Evolutionary conservation across 2,888 invertebrate genomes (phyloP), one percentile per base, ranked within the genome.

Genomic region (Horisme vitalbata): DNA sequence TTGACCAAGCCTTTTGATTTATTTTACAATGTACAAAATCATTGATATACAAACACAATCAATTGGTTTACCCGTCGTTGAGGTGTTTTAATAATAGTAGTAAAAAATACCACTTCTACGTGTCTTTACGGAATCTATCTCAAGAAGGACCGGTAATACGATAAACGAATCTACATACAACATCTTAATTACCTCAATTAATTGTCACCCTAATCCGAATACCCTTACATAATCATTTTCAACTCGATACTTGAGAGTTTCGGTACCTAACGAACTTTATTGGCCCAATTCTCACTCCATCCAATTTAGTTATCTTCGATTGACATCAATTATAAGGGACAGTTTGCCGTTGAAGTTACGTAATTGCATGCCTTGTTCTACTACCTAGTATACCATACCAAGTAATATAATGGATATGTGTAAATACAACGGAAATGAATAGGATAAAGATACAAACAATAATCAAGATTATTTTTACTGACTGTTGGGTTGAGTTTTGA

Each of bases 271-370:
- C 50, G 32, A 57, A 59, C 56, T 55, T 55, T 59, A 59, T 52
- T 56, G 55, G 54, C 45, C 59, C 56, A 59, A 56, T 59, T 56
- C 59, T 54, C 59, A 59, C 59, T 55, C 59, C 54, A 56, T 55
- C 56, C 59, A 59, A 59, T 59, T 59, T 52, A 56, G 59, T 59
- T 59, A 59, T 59, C 59, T 59, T 59, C 59, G 52, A 56, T 54
- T 59, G 59, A 59, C 59, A 59, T 59, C 59, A 59, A 59, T 59
- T 59, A 59, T 52, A 46, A 56, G 43, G 48, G 56, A 56, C 59
- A 56, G 59, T 55, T 55, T 56, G 55, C 52, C 55, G 55, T 49
- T 52, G 45, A 45, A 58, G 59, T 56, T 55, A 55, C 50, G 52
- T 59, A 56, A 59, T 59, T 56, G 55, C 44, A 48, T 43, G 46